A percentile compares a stretch with the other conserved stretches of the same genome.
Conservation (phyloP, 2,888 invertebrate genomes). For the Plemyria rubiginata region DNA sequence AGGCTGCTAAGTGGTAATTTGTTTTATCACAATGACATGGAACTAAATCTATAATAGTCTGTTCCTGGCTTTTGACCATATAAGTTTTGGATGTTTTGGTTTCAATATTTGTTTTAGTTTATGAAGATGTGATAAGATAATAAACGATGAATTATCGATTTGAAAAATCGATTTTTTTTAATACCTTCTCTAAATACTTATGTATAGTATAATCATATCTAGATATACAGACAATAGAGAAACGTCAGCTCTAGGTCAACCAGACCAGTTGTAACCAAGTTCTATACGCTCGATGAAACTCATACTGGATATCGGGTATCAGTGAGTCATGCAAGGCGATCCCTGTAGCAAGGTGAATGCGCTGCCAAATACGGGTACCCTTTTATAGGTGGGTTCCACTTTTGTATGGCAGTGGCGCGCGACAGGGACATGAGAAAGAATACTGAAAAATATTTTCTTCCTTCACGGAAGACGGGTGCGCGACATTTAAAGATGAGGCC, state of each 20-base stretch:
- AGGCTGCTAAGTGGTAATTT: constrained; percentile 34
- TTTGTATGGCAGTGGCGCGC: background rate
- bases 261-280: constrained; percentile 27
- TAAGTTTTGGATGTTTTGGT: background rate
- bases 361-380: constrained; percentile 46
- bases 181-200: too few species aligned
- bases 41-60: constrained; percentile 21
- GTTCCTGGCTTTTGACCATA: constrained; percentile 1
- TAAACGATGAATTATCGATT: too few species aligned
- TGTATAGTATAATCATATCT: too few species aligned
- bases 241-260: constrained; percentile 28
- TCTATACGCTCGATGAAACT: constrained; percentile 38
- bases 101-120: background rate
- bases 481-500: too few species aligned
- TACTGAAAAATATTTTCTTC: background rate
- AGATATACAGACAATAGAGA: constrained; percentile 11
- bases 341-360: constrained; percentile 62
- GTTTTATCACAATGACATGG: constrained; percentile 35
- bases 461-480: background rate
- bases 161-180: too few species aligned
- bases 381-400: constrained; percentile 2
- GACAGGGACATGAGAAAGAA: background rate
- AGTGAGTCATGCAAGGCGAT: constrained; percentile 69
- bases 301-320: constrained; percentile 48
- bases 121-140: too few species aligned